Base-by-base conservation (phyloP, 1,140 invertebrate genomes). In the Diabrotica undecimpunctata region DNA sequence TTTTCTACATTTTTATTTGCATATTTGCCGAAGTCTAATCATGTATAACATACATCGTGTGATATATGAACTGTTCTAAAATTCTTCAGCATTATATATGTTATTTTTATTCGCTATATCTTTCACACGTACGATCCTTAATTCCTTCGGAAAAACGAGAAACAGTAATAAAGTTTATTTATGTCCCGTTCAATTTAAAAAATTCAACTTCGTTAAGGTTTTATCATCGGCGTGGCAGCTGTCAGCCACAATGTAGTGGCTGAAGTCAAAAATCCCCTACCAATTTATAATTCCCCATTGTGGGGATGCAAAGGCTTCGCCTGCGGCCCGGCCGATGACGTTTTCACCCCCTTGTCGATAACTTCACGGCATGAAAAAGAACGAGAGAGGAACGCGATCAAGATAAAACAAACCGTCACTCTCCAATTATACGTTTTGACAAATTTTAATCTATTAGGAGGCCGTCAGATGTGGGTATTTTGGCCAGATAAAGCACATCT, bases 161-260 rank as follows among this genome's bases (percentile, higher is more conserved):
- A 60, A 60, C 41, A 13, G 61, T 62, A 62, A 62, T 62, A 62
- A 62, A 62, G 52, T 62, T 62, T 54, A 62, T 62, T 62, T 62
- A 54, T 54, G 61, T 62, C 61, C 36, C 37, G 61, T 62, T 62
- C 61, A 62, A 62, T 62, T 54, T 62, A 61, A 70, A 70, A 70
- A 70, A 64, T 64, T 70, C 69, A 70, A 70, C 66, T 70, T 70
- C 64, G 69, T 70, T 68, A 62, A 55, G 62, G 66, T 54, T 61
- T 67, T 59, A 67, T 69, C 64, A 60, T 54, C 51, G 66, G 36
- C 60, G 60, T 67, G 65, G 64, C 74, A 75, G 72, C 73, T 75
- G 73, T 75, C 73, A 74, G 70, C 75, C 75, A 70, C 75, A 76
- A 76, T 74, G 74, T 74, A 70, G 74, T 69, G 74, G 72, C 72